Percentiles rank a stretch among this genome's conserved stretches.
phyloP scores from a whole-genome alignment of 2,797 vertebrate genomes.

The Poeciliopsis presidionis region DNA sequence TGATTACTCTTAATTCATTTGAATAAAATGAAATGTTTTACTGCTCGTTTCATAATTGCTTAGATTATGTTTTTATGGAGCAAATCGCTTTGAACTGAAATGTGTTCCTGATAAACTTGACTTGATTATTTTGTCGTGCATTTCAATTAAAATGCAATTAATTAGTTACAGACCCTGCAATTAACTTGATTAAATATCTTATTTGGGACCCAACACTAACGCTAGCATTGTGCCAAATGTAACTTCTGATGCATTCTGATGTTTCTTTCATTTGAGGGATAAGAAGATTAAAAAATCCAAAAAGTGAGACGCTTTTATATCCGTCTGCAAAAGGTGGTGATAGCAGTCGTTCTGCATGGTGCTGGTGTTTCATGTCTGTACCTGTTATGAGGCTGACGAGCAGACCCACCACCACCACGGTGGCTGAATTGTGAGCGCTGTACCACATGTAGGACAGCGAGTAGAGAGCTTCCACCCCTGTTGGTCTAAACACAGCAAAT shows the following conservation, averaged over 20 bases:
- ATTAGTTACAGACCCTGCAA: too few species aligned
- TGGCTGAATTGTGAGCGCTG: constrained; percentile 94
- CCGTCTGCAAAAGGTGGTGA: neutral
- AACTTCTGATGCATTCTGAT: neutral
- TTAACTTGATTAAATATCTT: too few species aligned
- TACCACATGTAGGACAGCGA: constrained; percentile 97
- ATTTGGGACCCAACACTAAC: too few species aligned
- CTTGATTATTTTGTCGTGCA: too few species aligned
- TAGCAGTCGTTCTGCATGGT: neutral
- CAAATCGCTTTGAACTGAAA: too few species aligned
- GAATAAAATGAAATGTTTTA: too few species aligned
- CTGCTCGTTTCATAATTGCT: too few species aligned
- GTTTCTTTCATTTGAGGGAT: neutral
- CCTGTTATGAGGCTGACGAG: constrained; percentile 92
- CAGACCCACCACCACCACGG: constrained; percentile 91
- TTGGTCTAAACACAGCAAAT: constrained; percentile 69
- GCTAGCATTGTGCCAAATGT: neutral
- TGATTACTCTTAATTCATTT: too few species aligned
- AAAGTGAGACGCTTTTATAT: neutral
- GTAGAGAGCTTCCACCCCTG: constrained; percentile 87
- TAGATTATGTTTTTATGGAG: too few species aligned
- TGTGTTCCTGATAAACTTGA: too few species aligned
- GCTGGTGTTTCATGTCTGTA: constrained; percentile 44
- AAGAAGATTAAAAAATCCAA: neutral
- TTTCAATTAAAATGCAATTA: too few species aligned